Evolutionary conservation across 2,888 invertebrate genomes (phyloP).

Genomic region (Oscheius myriophilus): DNA sequence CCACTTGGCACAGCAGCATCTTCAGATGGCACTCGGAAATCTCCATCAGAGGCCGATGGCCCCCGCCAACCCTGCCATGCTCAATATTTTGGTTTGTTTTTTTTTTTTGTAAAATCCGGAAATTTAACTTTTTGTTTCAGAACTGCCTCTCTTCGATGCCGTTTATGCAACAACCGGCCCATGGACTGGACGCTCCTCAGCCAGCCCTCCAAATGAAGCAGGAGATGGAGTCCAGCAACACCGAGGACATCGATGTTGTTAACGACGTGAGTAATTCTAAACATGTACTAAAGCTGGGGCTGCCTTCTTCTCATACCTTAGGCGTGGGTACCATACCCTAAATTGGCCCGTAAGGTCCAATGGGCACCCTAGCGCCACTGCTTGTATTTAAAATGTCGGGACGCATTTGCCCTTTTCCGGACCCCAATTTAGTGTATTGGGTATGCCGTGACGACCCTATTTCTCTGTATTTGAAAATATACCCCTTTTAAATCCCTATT

Average conservation of each 20-base stretch:
- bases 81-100: constrained; percentile 15
- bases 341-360: too few relatives aligned
- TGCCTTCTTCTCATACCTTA: too few relatives aligned
- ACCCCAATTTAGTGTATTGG: too few relatives aligned
- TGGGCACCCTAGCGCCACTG: too few relatives aligned
- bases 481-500: not conserved
- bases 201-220: constrained; percentile 20
- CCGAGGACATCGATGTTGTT: constrained; percentile 20
- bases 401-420: too few relatives aligned
- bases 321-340: too few relatives aligned
- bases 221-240: constrained; percentile 1
- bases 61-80: not conserved
- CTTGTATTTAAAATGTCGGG: too few relatives aligned
- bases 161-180: constrained; percentile 17
- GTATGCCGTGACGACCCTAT: too few relatives aligned
- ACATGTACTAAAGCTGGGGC: too few relatives aligned
- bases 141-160: too few relatives aligned
- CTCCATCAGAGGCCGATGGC: constrained; percentile 14
- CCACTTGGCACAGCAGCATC: constrained; percentile 12
- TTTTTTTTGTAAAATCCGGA: not conserved
- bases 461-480: too few relatives aligned
- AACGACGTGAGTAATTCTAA: constrained; percentile 22
- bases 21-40: constrained; percentile 15
- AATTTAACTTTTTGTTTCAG: not conserved
- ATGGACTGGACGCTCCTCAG: constrained; percentile 25